Evolutionary conservation across 2,797 vertebrate genomes (phyloP), one percentile per base, ranked within the genome.

Genomic region (Acestrorhynchus altus): DNA sequence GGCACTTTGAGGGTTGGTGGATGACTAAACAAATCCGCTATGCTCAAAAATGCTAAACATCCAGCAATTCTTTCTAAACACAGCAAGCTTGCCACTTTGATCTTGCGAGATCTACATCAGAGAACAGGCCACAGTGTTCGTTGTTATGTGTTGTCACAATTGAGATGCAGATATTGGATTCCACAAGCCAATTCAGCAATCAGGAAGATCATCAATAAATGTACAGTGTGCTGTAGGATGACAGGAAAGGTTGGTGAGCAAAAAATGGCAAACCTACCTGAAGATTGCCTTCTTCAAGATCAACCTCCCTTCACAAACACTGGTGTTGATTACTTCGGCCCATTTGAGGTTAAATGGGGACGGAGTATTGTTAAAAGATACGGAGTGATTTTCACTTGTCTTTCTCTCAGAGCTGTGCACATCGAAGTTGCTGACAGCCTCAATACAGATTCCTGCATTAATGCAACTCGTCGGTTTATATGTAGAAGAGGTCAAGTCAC

Each of bases 111-210:
- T 16, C 79, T 75, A 54, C 63, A 82, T 39, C 20, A 83, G 0
- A 3, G 49, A 1, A 74, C 63, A 49, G 78, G 11, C 20, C 76
- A 87, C 1, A 2, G 68, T 0, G 76, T 83, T 70, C 66, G 79
- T 16, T 78, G 70, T 56, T 76, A 83, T 24, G 76, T 82, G 77
- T 28, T 85, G 31, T 52, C 79, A 56, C 12, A 71, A 0, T 9
- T 84, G 0, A 18, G 26, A 79, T 78, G 22, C n/a, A n/a, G n/a
- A n/a, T n/a, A n/a, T n/a, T n/a, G n/a, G n/a, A n/a, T n/a, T n/a
- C n/a, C n/a, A n/a, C n/a, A n/a, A n/a, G n/a, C n/a, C n/a, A n/a
- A n/a, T n/a, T n/a, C n/a, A n/a, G n/a, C n/a, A n/a, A n/a, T n/a
- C n/a, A 81, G 80, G 10, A 81, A 9, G 4, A 20, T 85, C 1